Evolutionary conservation across 2,888 invertebrate species (phyloP), one percentile per base, ranked within the genome.

Genomic region (Gasteruption jaculator): DNA sequence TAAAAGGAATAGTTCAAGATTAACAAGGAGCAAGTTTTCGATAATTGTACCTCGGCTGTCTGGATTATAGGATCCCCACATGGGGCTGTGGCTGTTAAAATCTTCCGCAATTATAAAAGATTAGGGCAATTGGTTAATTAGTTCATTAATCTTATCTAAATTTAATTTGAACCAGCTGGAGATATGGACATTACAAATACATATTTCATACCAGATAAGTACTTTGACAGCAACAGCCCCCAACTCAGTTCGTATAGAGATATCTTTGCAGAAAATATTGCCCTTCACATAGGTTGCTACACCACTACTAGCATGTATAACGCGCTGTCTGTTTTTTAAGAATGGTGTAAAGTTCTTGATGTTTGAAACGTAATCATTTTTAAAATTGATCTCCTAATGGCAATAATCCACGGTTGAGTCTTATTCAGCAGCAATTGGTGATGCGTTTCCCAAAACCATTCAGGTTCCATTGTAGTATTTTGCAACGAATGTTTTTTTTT

Each of bases 101-200:
- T 57, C 54, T 6, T 56, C 56, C 11, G 53, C 19, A 4, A 56
- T 40, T 4, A 56, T 26, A n/a, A 43, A 42, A 2, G 54, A 54
- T 25, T 38, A 38, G 3, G 54, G 53, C n/a, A 57, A 34, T 43
- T 58, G 50, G n/a, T 38, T 26, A 3, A 43, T 35, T 4, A 49
- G 10, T 27, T 48, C 34, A 8, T 41, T 22, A 7, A 52, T 26
- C 26, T 37, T 29, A 5, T 24, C 5, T 10, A 12, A 20, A 6
- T 12, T 19, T 3, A 41, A 8, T n/a, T 19, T 2, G 6, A 38
- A 24, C 12, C 37, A 27, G 27, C 38, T 42, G 11, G 43, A 44
- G n/a, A 52, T 15, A 22, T 48, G 50, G 12, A 50, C 33, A 25
- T 39, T 46, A 22, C 49, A 52, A n/a, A 50, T 30, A 1, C 44